Percentiles rank a stretch among this genome's conserved stretches.
These are phyloP conservation scores for Nomada flava DNA, from an alignment of 2,888 invertebrate genomes.

Conservation along the genomic window DNA sequence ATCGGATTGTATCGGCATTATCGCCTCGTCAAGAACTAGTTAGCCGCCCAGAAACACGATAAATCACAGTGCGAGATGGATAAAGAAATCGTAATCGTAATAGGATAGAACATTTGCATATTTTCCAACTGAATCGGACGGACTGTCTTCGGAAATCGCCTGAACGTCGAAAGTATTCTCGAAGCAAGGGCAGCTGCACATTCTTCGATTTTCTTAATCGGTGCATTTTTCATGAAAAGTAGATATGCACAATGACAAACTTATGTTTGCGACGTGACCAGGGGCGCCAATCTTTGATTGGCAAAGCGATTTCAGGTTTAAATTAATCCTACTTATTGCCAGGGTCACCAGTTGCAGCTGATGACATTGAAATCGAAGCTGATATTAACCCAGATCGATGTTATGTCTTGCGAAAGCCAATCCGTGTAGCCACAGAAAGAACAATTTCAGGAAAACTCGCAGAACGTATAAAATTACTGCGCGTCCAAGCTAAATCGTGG, in stretches of 20 bases:
- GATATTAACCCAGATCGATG: neutral
- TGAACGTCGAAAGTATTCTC: neutral
- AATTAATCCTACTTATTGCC: no score
- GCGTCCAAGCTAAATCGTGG: no score
- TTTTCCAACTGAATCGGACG: neutral
- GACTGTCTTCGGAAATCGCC: neutral
- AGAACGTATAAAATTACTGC: neutral
- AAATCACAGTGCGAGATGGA: neutral
- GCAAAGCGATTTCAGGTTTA: no score
- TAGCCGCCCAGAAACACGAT: neutral
- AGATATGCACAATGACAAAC: no score
- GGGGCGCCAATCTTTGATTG: neutral
- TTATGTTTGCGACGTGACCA: no score
- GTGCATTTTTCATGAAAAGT: no score
- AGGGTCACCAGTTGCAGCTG: no score
- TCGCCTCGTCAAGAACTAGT: neutral
- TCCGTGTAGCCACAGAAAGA: neutral
- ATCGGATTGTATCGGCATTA: constrained; percentile 1
- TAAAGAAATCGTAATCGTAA: neutral
- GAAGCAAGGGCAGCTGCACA: neutral
- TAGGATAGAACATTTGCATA: neutral
- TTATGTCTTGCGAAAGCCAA: neutral
- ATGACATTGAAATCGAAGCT: neutral
- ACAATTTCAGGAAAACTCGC: constrained; percentile 2
- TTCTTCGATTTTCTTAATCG: neutral